Percentiles rank a stretch among this genome's conserved stretches.
Evolutionary conservation across 2,888 invertebrate genomes (phyloP).

Genomic region (Hemicrepidius hirtus): DNA sequence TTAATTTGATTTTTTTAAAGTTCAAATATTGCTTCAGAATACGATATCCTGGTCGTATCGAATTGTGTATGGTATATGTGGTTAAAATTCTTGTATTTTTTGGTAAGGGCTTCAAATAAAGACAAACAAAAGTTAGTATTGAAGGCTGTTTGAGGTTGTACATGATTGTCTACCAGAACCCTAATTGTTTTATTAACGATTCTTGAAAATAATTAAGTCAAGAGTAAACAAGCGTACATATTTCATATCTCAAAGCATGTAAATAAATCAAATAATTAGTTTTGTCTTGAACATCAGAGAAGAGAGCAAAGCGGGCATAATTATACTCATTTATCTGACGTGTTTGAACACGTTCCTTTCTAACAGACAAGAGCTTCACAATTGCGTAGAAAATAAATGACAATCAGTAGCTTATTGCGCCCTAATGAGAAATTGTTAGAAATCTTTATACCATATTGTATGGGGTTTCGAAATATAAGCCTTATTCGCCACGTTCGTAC

Average conservation of each 20-base stretch:
- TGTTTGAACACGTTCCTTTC: slow-evolving; percentile 65
- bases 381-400: slow-evolving; percentile 71
- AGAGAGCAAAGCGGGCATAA: slow-evolving; percentile 58
- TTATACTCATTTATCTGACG: slow-evolving; percentile 69
- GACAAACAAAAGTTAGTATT: no score
- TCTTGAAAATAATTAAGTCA: slow-evolving; percentile 43
- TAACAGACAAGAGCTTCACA: slow-evolving; percentile 68
- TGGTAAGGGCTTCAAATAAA: no score
- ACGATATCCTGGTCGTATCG: no score
- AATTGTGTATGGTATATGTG: no score
- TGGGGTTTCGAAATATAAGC: slow-evolving; percentile 57
- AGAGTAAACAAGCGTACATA: slow-evolving; percentile 50
- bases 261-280: slow-evolving; percentile 56
- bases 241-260: slow-evolving; percentile 50
- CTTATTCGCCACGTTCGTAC: slow-evolving; percentile 55
- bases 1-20: no score
- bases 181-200: slow-evolving; percentile 22
- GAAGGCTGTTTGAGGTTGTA: neutral
- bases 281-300: slow-evolving; percentile 50
- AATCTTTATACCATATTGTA: slow-evolving; percentile 67
- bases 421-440: slow-evolving; percentile 72
- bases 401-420: slow-evolving; percentile 71
- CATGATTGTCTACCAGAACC: neutral
- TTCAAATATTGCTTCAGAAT: no score
- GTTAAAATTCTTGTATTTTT: no score